Conservation (phyloP, 2,113 vertebrate genomes). For the Vidua macroura region DNA sequence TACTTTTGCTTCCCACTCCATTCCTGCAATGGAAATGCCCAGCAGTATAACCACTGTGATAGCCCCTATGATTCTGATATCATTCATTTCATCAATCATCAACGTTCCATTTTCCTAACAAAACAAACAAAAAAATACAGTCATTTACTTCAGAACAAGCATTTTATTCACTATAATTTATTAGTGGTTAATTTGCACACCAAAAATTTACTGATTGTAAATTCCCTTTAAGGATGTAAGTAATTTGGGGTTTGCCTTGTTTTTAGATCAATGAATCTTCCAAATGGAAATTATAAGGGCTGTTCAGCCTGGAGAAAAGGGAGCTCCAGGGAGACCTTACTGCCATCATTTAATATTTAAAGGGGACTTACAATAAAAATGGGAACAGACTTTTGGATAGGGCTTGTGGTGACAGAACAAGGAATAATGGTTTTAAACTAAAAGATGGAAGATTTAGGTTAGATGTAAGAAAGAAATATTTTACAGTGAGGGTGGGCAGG, state of each 20-base stretch:
- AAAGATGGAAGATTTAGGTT: not conserved
- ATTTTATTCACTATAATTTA: not conserved
- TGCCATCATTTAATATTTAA: accelerated
- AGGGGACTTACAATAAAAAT: not conserved
- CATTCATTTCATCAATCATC: constrained; percentile 89
- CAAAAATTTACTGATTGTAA: not conserved
- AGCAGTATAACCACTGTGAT: constrained; percentile 91
- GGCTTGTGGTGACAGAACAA: accelerated
- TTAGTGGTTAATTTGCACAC: not conserved
- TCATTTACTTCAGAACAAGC: not conserved
- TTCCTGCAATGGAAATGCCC: constrained; percentile 96
- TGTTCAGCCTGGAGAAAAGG: not conserved
- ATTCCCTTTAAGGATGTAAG: not conserved
- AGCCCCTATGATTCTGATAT: constrained; percentile 92
- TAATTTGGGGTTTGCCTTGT: not conserved
- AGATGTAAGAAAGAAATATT: not conserved
- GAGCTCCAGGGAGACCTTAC: not conserved
- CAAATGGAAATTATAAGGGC: not conserved
- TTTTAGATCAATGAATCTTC: not conserved
- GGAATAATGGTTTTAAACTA: not conserved
- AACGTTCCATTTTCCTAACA: constrained; percentile 77
- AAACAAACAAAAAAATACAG: not conserved
- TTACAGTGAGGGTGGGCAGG: accelerated
- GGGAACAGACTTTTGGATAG: not conserved
- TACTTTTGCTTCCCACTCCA: constrained; percentile 99